These are phyloP conservation scores for Lagopus muta DNA, from an alignment of 2,113 vertebrate genomes.

Conservation along the genomic window DNA sequence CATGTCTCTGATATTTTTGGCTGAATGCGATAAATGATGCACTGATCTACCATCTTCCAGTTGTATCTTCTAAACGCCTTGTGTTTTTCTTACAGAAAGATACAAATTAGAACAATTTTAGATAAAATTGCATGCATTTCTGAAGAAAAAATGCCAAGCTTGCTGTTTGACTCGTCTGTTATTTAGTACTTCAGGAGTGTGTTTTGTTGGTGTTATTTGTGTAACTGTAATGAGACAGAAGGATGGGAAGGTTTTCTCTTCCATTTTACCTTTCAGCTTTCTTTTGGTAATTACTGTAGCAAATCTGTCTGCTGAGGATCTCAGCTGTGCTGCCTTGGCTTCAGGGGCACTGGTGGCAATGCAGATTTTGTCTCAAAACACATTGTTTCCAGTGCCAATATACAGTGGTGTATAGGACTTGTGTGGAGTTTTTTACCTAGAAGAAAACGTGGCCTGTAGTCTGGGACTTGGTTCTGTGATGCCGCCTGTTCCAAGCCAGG, in stretches of 20 bases:
- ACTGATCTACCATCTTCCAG: neutral
- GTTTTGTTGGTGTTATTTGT: neutral
- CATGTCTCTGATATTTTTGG: neutral
- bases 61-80: neutral
- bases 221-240: neutral
- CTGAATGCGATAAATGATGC: neutral
- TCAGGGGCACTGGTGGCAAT: neutral
- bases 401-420: neutral
- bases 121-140: rapidly evolving
- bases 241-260: neutral
- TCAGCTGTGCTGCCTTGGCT: neutral
- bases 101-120: neutral
- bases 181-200: neutral
- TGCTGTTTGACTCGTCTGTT: neutral
- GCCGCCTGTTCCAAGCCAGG: neutral
- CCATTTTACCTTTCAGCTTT: neutral
- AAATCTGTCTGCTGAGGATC: neutral
- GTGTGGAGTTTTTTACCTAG: neutral
- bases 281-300: neutral
- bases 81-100: slow-evolving; percentile 15
- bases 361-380: neutral
- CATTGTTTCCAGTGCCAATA: neutral
- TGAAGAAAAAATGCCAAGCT: neutral
- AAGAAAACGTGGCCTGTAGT: neutral
- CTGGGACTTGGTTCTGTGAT: neutral